These are phyloP conservation scores for Oreochromis mossambicus DNA, from an alignment of 2,797 vertebrate genomes.

Conservation along the genomic window DNA sequence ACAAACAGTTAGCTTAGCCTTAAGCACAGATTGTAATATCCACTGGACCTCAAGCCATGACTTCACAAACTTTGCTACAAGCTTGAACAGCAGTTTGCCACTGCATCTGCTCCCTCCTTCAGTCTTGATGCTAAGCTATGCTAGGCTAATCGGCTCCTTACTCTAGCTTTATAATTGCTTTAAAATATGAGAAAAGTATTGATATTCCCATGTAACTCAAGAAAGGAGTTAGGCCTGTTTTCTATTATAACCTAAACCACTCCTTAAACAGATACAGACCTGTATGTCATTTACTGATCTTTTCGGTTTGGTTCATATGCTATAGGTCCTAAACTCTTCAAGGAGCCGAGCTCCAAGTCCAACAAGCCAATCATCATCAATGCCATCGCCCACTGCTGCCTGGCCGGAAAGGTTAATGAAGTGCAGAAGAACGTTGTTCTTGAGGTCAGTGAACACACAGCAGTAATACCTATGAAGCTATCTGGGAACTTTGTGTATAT, in stretches of 20 bases:
- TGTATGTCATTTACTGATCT: background rate
- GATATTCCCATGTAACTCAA: background rate
- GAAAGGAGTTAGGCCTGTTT: background rate
- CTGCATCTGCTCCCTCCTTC: background rate
- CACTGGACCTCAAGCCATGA: background rate
- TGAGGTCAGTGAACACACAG: constrained; percentile 77
- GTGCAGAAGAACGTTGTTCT: constrained; percentile 89
- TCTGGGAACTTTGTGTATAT: background rate
- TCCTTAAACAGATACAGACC: background rate
- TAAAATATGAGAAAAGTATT: background rate
- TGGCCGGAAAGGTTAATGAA: constrained; percentile 96
- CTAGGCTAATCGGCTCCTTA: background rate
- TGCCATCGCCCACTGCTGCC: constrained; percentile 94
- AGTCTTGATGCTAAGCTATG: background rate
- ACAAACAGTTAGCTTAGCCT: background rate
- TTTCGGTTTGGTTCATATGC: background rate
- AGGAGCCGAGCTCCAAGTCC: constrained; percentile 97
- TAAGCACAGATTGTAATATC: background rate
- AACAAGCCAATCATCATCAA: constrained; percentile 98
- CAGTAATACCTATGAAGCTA: background rate
- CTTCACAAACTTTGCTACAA: background rate
- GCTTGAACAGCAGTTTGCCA: background rate
- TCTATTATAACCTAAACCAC: background rate
- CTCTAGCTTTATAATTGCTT: background rate
- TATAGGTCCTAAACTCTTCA: constrained; percentile 95